Percentiles rank a stretch among this genome's conserved stretches.
phyloP scores from a whole-genome alignment of 2,113 vertebrate species.

The Paracanthobrama guichenoti region DNA sequence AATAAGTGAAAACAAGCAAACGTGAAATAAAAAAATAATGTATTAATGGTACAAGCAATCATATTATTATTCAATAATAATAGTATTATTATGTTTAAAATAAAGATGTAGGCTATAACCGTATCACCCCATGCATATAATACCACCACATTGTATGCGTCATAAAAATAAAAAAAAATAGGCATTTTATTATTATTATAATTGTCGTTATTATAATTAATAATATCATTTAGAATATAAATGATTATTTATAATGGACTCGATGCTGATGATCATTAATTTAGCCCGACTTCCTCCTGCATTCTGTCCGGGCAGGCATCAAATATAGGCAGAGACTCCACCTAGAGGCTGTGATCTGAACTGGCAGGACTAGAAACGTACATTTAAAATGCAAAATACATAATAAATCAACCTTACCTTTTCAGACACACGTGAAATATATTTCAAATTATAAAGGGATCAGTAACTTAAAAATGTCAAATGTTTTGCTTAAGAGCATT shows the following conservation, averaged over 20 bases:
- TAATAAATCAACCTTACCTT: neutral
- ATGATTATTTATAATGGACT: neutral
- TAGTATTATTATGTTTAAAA: neutral
- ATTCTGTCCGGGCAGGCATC: neutral
- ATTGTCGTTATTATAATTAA: neutral
- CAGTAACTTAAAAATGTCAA: neutral
- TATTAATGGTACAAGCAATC: neutral
- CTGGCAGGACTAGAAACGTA: neutral
- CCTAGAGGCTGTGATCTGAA: slow-evolving; percentile 54
- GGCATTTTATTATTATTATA: neutral
- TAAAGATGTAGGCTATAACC: neutral
- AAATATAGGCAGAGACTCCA: slow-evolving; percentile 57
- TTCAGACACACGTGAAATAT: neutral
- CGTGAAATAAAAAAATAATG: too few relatives aligned
- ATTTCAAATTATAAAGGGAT: neutral
- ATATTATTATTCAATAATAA: neutral
- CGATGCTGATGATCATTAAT: slow-evolving; percentile 8
- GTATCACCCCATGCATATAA: neutral
- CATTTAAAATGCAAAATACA: neutral
- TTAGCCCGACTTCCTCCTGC: neutral
- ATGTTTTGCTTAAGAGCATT: neutral
- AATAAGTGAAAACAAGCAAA: neutral
- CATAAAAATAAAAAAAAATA: neutral
- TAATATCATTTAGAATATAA: neutral
- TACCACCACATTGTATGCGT: neutral